Evolutionary conservation across 2,888 invertebrate species (phyloP), one percentile per base, ranked within the genome.

Genomic region (Drosophila birchii): DNA sequence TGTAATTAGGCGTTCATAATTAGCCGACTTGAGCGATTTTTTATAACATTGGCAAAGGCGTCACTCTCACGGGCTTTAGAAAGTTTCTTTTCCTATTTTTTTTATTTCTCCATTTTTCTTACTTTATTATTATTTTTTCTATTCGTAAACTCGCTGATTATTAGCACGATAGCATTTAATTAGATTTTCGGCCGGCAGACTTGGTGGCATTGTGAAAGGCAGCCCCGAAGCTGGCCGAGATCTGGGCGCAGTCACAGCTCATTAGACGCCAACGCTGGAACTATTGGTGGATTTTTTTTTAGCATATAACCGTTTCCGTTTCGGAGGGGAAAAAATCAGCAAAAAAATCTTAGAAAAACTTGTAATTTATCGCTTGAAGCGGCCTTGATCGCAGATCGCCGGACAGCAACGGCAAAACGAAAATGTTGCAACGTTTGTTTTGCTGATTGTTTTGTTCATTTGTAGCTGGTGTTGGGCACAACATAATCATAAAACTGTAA

Each of bases 151-250:
- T 78, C 63, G 74, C 44, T 88, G 86, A 88, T 89, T 88, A 84
- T 89, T 82, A 74, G 90, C 86, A 82, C 90, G 90, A 84, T 89
- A 82, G 83, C 55, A 89, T 84, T 89, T 88, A 84, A 89, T 84
- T 89, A 78, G 83, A 86, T 89, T 88, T 85, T 62, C 20, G 61
- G 47, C 62, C 61, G 47, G 36, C 72, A 77, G 62, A 78, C 72
- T 69, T 61, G 49, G 63, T 70, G 76, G 59, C 61, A 64, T 53
- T 87, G 78, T 89, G 89, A 82, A 86, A 88, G 82, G 84, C 69
- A 66, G 54, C 39, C 29, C 70, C 64, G 51, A 38, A 23, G 26
- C 36, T 47, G 34, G 44, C 64, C 8, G 45, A 49, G 54, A 47
- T 55, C 54, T 73, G 58, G 55, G 73, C 77, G 60, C 69, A 58